phyloP scores from a whole-genome alignment of 2,113 vertebrate genomes.

The Paedocypris sp. region DNA sequence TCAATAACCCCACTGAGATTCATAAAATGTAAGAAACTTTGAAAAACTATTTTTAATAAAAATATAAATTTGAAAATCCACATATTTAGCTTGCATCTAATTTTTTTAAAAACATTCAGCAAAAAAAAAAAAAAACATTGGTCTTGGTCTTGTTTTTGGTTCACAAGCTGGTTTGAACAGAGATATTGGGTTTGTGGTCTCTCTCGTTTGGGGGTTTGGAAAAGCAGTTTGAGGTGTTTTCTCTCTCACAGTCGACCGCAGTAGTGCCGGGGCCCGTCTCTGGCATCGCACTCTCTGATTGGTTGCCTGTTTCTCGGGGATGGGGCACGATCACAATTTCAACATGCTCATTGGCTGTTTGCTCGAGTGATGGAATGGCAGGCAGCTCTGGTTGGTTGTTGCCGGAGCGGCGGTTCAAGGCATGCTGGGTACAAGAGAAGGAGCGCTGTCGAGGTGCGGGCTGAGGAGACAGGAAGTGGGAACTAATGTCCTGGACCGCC shows the following conservation, averaged over 20 bases:
- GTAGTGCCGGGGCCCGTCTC: slow-evolving; percentile 17
- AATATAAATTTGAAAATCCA: neutral
- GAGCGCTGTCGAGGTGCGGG: slow-evolving; percentile 61
- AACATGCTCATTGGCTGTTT: slow-evolving; percentile 43
- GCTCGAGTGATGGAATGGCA: slow-evolving; percentile 44
- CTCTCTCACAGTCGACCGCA: slow-evolving; percentile 28
- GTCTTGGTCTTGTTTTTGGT: no score
- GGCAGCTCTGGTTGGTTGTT: slow-evolving; percentile 50
- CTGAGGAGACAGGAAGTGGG: slow-evolving; percentile 61
- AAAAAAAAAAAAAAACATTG: no score
- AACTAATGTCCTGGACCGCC: slow-evolving; percentile 43
- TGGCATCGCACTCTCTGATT: slow-evolving; percentile 33
- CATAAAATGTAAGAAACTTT: no score
- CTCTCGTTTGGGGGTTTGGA: slow-evolving; percentile 46
- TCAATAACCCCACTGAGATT: no score
- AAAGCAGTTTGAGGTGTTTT: slow-evolving; percentile 30
- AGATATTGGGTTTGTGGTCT: slow-evolving; percentile 22
- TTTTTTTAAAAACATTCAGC: no score
- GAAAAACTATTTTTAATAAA: neutral
- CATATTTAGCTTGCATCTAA: no score
- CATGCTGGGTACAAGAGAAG: slow-evolving; percentile 67
- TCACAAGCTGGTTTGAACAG: slow-evolving; percentile 58
- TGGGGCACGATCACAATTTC: slow-evolving; percentile 47
- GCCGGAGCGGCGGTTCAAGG: slow-evolving; percentile 56
- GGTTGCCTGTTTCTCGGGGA: slow-evolving; percentile 28